Base-by-base conservation (phyloP, 2,888 invertebrate genomes). In the Notocelia uddmanniana region DNA sequence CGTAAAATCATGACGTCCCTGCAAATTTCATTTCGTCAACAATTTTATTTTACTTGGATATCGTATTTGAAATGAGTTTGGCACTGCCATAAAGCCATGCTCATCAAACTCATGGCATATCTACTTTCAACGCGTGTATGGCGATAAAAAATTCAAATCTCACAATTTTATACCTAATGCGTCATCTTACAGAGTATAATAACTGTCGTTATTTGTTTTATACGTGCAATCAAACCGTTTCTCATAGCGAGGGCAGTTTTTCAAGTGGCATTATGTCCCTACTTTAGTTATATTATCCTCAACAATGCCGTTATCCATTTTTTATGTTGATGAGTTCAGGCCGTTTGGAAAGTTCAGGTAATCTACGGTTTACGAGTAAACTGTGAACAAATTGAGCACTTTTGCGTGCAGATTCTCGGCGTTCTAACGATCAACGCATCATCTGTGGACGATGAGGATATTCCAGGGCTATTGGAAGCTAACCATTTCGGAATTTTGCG, bases 91-190 rank as follows among this genome's bases (percentile, higher is more conserved):
- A 83, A 84, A 85, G 75, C 68, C 69, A 73, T 76, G 75, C 77
- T 77, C 76, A 73, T 77, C 73, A 79, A 76, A 79, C 76, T 78
- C 74, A 73, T 74, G 79, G 77, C 75, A 75, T 78, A 72, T 68
- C 72, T 19, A 73, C 71, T 69, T 73, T 74, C 78, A 77, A 69
- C 74, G 77, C 76, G 77, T 77, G 76, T 77, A 74, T 77, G 57
- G 74, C 75, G 79, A 84, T 85, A 83, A 85, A 85, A 85, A 79
- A 80, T 79, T 79, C 78, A 82, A 85, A 86, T 84, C 80, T 82
- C 74, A 71, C 74, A 73, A 57, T 73, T 83, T 82, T 77, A 80
- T 81, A 83, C 83, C 79, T 82, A 81, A 78, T 76, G 75, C 79
- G 77, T 76, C 79, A 81, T 82, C 82, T 69, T 72, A 69, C 60